A percentile compares a stretch with the other conserved stretches of the same genome.
Conservation (phyloP, 2,113 vertebrate species). For the Pterocles burchelli region DNA sequence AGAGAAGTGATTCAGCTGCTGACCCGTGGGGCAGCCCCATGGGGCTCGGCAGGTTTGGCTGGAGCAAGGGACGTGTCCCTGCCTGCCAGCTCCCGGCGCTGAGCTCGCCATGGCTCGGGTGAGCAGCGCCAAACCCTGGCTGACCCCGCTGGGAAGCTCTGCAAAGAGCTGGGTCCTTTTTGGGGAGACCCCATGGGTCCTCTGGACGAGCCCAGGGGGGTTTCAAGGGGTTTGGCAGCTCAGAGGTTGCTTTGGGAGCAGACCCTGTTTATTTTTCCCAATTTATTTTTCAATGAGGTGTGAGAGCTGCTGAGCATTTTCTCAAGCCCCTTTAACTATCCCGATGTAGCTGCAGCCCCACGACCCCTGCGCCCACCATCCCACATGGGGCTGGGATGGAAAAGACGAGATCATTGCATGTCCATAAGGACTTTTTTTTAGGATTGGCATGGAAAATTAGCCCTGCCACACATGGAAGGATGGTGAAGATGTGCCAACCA, state of each 20-base stretch:
- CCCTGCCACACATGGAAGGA: not conserved
- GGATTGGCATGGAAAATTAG: not conserved
- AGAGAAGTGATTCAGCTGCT: not conserved
- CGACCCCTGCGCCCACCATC: not conserved
- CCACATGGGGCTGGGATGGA: not conserved
- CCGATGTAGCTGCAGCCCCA: not conserved
- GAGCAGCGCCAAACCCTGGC: not conserved
- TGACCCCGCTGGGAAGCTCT: not conserved
- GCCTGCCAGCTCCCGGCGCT: not conserved
- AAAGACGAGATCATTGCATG: too few species aligned
- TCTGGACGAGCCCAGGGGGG: not conserved
- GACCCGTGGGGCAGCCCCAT: not conserved
- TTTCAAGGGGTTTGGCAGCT: not conserved
- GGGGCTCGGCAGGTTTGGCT: not conserved
- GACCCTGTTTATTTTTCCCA: not conserved
- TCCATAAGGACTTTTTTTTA: not conserved
- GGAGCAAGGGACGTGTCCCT: not conserved
- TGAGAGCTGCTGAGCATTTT: not conserved
- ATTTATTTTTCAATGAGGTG: not conserved
- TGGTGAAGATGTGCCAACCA: not conserved
- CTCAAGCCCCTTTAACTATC: not conserved
- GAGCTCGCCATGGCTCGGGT: not conserved
- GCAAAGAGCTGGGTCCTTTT: not conserved
- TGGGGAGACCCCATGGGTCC: not conserved
- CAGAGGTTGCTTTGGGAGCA: not conserved